These are phyloP conservation scores for Drymonia ruficornis DNA, from an alignment of 2,888 invertebrate genomes.

Conservation along the genomic window DNA sequence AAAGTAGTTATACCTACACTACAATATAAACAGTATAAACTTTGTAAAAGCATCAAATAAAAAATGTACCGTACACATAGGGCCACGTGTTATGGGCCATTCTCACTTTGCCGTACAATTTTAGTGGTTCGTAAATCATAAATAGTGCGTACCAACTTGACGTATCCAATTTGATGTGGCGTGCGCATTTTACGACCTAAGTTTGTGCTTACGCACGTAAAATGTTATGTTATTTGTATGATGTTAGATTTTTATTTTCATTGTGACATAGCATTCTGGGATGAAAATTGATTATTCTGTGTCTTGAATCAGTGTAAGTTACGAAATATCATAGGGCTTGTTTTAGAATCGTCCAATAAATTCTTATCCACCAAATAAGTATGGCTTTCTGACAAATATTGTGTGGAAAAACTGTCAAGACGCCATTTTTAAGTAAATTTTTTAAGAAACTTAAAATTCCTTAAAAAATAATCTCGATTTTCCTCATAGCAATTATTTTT, in stretches of 20 bases:
- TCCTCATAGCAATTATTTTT: background rate
- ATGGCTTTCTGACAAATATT: too few species aligned
- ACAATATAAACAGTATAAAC: background rate
- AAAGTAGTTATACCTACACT: background rate
- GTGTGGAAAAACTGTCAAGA: too few species aligned
- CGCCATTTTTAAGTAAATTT: too few species aligned
- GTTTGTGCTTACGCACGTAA: slow-evolving; percentile 1
- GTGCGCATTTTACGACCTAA: background rate
- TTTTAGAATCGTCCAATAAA: too few species aligned
- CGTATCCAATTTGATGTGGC: slow-evolving; percentile 22
- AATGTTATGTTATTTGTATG: slow-evolving; percentile 1
- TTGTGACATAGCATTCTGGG: background rate
- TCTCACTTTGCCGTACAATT: slow-evolving; percentile 16
- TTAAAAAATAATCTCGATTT: too few species aligned
- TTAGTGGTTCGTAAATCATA: slow-evolving; percentile 30
- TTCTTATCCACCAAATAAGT: too few species aligned
- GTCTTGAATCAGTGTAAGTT: too few species aligned
- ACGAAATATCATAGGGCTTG: too few species aligned
- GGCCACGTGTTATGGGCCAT: slow-evolving; percentile 11
- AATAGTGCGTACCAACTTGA: slow-evolving; percentile 33
- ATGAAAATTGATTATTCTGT: background rate
- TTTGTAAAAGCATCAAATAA: slow-evolving; percentile 1
- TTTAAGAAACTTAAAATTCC: too few species aligned
- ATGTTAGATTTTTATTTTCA: background rate
- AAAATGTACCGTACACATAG: background rate